These are phyloP conservation scores for Heterochromis multidens DNA, from an alignment of 2,113 vertebrate genomes.

Conservation along the genomic window DNA sequence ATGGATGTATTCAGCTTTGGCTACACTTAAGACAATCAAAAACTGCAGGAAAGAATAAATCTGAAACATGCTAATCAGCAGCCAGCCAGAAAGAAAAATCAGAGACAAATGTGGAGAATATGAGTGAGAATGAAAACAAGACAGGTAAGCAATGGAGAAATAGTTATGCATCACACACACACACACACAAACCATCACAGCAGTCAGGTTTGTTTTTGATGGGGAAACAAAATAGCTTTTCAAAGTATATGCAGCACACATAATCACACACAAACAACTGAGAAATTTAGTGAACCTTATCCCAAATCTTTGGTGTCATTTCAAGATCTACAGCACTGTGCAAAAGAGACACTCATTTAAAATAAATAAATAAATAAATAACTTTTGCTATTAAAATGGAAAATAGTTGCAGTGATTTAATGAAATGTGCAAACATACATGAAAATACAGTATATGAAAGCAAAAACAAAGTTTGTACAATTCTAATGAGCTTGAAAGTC, in stretches of 20 bases:
- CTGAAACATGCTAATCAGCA: background rate
- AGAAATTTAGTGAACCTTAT: background rate
- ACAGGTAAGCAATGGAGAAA: background rate
- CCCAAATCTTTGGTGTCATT: background rate
- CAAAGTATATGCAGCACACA: background rate
- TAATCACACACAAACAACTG: background rate
- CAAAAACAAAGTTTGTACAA: background rate
- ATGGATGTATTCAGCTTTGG: background rate
- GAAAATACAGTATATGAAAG: background rate
- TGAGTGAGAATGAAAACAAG: background rate
- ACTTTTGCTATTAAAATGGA: too few species aligned
- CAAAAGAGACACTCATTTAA: background rate
- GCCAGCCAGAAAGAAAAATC: background rate
- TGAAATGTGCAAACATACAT: background rate
- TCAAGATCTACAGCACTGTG: background rate
- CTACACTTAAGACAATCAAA: background rate
- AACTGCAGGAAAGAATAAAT: background rate
- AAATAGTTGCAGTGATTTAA: background rate
- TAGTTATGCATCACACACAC: background rate
- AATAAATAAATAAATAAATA: too few species aligned
- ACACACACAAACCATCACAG: background rate
- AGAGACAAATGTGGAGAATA: background rate
- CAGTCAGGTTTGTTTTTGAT: background rate
- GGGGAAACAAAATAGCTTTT: background rate
- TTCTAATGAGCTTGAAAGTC: background rate